phyloP scores from a whole-genome alignment of 2,888 invertebrate genomes.

The Volucella inanis region DNA sequence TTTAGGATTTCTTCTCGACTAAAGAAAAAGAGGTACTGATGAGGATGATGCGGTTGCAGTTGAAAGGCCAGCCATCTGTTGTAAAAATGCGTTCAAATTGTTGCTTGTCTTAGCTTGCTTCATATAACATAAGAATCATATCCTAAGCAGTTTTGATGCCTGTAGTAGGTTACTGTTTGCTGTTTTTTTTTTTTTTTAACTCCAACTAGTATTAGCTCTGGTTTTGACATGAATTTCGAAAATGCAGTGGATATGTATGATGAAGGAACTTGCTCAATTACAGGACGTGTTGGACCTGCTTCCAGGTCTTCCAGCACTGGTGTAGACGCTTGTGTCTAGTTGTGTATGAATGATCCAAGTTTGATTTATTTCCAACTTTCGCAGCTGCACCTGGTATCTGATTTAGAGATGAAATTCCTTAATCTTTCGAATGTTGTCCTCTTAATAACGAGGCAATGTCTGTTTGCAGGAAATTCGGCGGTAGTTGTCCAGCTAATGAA shows the following conservation, averaged over 20 bases:
- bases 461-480: slow-evolving; percentile 81
- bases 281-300: slow-evolving; percentile 57
- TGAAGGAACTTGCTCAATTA: slow-evolving; percentile 61
- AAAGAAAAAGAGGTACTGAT: slow-evolving; percentile 59
- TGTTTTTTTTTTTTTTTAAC: slow-evolving; percentile 76
- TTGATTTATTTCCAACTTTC: slow-evolving; percentile 81
- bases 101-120: slow-evolving; percentile 80
- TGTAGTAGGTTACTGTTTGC: slow-evolving; percentile 80
- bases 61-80: slow-evolving; percentile 81
- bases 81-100: slow-evolving; percentile 81
- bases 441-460: slow-evolving; percentile 81
- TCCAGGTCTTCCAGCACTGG: slow-evolving; percentile 57
- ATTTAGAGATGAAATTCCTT: slow-evolving; percentile 81
- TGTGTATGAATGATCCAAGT: slow-evolving; percentile 69
- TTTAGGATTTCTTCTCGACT: no score
- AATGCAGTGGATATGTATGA: slow-evolving; percentile 78
- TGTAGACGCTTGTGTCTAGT: slow-evolving; percentile 58
- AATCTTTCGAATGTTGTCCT: slow-evolving; percentile 81
- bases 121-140: slow-evolving; percentile 82
- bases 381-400: slow-evolving; percentile 82
- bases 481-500: slow-evolving; percentile 81
- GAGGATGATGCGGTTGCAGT: slow-evolving; percentile 78
- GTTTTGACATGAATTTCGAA: slow-evolving; percentile 78
- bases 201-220: slow-evolving; percentile 76
- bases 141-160: slow-evolving; percentile 82